A percentile compares a stretch with the other conserved stretches of the same genome.
Evolutionary conservation across 2,113 vertebrate genomes (phyloP).

Genomic region (Isurus oxyrinchus): DNA sequence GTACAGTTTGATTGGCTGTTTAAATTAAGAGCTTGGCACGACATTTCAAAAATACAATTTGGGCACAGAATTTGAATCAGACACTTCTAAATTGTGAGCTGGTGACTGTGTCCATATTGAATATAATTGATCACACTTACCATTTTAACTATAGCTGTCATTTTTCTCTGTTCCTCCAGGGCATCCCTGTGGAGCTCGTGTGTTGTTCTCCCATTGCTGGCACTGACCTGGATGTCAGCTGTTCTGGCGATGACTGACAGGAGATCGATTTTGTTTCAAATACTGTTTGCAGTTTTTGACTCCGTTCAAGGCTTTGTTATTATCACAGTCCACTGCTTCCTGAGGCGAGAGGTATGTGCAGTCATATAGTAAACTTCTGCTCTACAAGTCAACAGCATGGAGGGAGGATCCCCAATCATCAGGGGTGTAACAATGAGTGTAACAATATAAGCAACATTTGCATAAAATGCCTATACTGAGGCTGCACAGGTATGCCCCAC

Average conservation of each 20-base stretch:
- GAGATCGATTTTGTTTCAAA: slow-evolving; percentile 87
- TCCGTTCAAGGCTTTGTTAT: slow-evolving; percentile 95
- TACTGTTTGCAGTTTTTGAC: slow-evolving; percentile 90
- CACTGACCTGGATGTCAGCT: slow-evolving; percentile 98
- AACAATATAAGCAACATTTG: background rate
- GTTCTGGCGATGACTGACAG: slow-evolving; percentile 97
- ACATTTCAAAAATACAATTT: background rate
- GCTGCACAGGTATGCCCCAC: background rate
- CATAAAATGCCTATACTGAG: background rate
- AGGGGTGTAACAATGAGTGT: background rate
- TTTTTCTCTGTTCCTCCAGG: slow-evolving; percentile 55
- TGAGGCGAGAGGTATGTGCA: slow-evolving; percentile 84
- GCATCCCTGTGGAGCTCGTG: slow-evolving; percentile 84
- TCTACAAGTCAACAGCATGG: background rate
- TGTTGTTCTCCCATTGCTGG: slow-evolving; percentile 87
- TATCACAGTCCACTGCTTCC: slow-evolving; percentile 91
- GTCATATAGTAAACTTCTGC: background rate
- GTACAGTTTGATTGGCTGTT: background rate
- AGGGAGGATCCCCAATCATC: background rate
- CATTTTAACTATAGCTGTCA: background rate
- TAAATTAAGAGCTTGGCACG: background rate
- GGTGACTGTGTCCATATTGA: background rate
- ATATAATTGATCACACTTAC: background rate
- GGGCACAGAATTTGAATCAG: background rate
- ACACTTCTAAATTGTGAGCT: background rate